Evolutionary conservation across 2,797 vertebrate genomes (phyloP), one percentile per base, ranked within the genome.

Genomic region (Heteromormyrus szaboi): DNA sequence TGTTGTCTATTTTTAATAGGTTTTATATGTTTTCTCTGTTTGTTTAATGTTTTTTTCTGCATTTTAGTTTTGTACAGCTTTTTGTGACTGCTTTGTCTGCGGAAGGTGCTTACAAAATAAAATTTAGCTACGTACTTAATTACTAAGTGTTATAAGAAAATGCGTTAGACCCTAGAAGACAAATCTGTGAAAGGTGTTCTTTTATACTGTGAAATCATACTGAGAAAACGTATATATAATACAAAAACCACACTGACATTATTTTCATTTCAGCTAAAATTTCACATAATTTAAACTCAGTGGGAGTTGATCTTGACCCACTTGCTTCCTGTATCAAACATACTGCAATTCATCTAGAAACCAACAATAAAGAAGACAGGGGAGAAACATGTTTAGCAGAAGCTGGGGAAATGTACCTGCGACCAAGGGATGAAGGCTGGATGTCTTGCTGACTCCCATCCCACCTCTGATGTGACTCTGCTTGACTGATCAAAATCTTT

Each of bases 301-400:
- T 22, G 54, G 14, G 81, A 88, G 11, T 25, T 88, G 53, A 9
- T 56, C 25, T 9, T 14, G 12, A 68, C 12, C 8, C 79, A 85
- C 7, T 85, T 56, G 29, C 11, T 25, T 65, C 56, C 25, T 37
- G 37, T 33, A n/a, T 19, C 25, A 85, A 41, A 14, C 22, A 25
- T 9, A 85, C 48, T 65, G 81, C 44, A 56, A 85, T 68, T 89
- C 25, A 62, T 68, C 54, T 53, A 59, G 25, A 89, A 56, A 65
- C 83, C 33, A n/a, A 86, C 29, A 25, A 29, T 37, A 88, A 88
- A 62, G 51, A 50, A 56, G 65, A 79, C 33, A 22, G 11, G 17
- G 54, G 88, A n/a, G 29, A 48, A 65, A 84, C 19, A 79, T 65
- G 88, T 88, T 84, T 88, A 65, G 37, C 41, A 84, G 88, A 33